Percentiles rank a stretch among this genome's conserved stretches.
phyloP scores from a whole-genome alignment of 2,113 vertebrate genomes.

The Mixornis gularis region DNA sequence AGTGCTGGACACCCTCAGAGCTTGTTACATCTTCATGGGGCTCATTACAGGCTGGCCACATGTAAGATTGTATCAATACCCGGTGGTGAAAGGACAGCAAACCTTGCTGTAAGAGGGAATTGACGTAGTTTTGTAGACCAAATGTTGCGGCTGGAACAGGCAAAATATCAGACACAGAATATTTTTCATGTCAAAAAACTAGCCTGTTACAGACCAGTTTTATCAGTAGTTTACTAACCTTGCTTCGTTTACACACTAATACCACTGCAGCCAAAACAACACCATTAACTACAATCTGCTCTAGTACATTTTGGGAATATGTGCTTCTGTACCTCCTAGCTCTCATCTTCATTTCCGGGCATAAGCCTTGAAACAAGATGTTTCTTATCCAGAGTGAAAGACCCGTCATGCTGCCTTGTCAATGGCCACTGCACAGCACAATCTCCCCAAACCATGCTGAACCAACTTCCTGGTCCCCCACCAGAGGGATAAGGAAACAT shows the following conservation, averaged over 20 bases:
- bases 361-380: background rate
- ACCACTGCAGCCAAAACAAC: background rate
- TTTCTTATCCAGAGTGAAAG: background rate
- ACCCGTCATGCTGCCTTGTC: accelerated
- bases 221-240: background rate
- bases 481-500: background rate
- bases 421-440: accelerated
- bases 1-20: too few species aligned
- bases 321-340: background rate
- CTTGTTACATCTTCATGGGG: too few species aligned
- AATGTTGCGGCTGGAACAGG: background rate
- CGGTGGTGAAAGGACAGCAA: background rate
- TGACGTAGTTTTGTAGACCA: background rate
- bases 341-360: background rate
- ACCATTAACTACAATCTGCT: background rate
- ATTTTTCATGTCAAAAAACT: background rate
- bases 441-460: background rate
- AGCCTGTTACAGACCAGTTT: background rate
- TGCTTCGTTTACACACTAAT: background rate
- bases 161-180: background rate
- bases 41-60: too few species aligned
- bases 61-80: background rate
- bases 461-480: background rate
- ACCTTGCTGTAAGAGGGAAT: background rate
- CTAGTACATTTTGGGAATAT: background rate